Percentiles rank a stretch among this genome's conserved stretches.
These are phyloP conservation scores for Arvicanthis niloticus DNA, from an alignment of 2,113 vertebrate genomes.

Conservation along the genomic window DNA sequence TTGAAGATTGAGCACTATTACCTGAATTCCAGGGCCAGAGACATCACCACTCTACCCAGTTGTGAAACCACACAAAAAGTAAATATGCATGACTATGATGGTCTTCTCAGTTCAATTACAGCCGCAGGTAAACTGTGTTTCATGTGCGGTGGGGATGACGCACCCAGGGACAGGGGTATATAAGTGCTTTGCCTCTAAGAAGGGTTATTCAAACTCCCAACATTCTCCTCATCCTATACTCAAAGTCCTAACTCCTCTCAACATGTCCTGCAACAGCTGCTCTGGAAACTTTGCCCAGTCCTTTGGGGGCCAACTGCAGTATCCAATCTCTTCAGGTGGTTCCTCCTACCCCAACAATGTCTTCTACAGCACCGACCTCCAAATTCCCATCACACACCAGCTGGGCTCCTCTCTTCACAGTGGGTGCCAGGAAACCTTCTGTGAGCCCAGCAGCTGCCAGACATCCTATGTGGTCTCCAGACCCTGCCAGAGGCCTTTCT, in stretches of 20 bases:
- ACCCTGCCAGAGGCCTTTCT: not conserved
- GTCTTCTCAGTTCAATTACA: conserved; percentile 23
- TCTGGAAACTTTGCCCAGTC: conserved; percentile 35
- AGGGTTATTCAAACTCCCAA: not conserved
- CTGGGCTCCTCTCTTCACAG: not conserved
- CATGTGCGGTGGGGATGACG: not conserved
- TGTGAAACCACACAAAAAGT: conserved; percentile 49
- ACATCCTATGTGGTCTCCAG: not conserved
- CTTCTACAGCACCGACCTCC: not conserved
- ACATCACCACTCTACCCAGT: not conserved
- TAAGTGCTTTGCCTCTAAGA: not conserved
- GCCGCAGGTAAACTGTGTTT: conserved; percentile 36
- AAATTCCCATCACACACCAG: not conserved
- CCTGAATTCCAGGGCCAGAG: not conserved
- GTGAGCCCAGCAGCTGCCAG: not conserved
- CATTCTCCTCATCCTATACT: not conserved
- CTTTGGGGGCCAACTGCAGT: not conserved
- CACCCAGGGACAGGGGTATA: conserved; percentile 1
- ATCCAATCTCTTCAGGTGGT: not conserved
- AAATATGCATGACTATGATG: not conserved
- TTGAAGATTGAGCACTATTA: conserved; percentile 51
- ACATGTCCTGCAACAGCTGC: conserved; percentile 7
- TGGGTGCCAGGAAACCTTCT: conserved; percentile 1
- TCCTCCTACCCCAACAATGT: not conserved
- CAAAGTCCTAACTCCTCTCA: not conserved